Percentiles rank a stretch among this genome's conserved stretches.
These are phyloP conservation scores for Pinctada fucata DNA, from an alignment of 2,888 invertebrate species.

Conservation along the genomic window DNA sequence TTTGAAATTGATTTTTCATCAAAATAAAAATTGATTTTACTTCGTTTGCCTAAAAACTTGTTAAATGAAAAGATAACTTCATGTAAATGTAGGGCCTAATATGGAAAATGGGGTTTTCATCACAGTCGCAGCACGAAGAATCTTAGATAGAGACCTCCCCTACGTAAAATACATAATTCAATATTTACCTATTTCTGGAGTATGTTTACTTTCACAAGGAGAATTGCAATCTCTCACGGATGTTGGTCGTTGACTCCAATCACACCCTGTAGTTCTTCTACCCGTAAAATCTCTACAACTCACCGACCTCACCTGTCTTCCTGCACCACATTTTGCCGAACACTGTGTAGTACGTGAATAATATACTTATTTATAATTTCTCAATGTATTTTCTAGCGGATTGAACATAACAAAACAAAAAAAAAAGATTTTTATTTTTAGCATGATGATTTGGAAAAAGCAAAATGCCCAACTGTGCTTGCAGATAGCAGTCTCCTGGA, in stretches of 20 bases:
- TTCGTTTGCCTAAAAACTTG: not conserved
- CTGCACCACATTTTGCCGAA: constrained; percentile 67
- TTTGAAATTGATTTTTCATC: too few species aligned
- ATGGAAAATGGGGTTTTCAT: not conserved
- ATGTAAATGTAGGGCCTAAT: not conserved
- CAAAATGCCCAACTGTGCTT: too few species aligned
- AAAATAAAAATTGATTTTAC: too few species aligned
- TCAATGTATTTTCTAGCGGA: too few species aligned
- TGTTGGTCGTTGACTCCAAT: constrained; percentile 53
- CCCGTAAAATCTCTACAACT: constrained; percentile 67
- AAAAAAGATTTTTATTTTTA: not conserved
- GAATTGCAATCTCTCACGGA: constrained; percentile 62
- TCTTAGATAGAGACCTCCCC: too few species aligned
- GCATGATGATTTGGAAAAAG: too few species aligned
- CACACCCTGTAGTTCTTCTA: constrained; percentile 60
- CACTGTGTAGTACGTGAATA: constrained; percentile 56
- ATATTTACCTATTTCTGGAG: constrained; percentile 19
- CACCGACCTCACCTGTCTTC: constrained; percentile 66
- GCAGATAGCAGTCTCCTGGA: too few species aligned
- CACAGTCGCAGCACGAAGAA: too few species aligned
- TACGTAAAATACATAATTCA: too few species aligned
- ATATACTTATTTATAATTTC: too few species aligned
- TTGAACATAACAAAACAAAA: too few species aligned
- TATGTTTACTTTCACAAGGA: constrained; percentile 55
- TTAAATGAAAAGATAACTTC: not conserved